Percentiles rank a stretch among this genome's conserved stretches.
phyloP scores from a whole-genome alignment of 1,140 invertebrate genomes.

The Aethina tumida region DNA sequence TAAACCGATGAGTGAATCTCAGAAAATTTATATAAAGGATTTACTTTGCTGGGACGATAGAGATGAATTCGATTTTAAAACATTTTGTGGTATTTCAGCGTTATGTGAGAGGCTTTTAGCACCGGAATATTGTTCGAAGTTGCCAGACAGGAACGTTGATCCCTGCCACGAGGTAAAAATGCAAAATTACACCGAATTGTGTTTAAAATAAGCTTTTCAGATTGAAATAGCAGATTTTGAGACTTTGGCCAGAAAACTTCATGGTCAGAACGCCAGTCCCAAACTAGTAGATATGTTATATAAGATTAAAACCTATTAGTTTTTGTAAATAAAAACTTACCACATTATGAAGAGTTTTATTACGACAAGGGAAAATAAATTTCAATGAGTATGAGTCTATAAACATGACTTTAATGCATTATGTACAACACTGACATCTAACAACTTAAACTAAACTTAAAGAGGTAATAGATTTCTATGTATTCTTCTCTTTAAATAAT shows the following conservation, averaged over 20 bases:
- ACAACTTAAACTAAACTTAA: constrained; percentile 21
- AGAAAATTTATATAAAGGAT: constrained; percentile 37
- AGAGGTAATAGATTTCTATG: constrained; percentile 19
- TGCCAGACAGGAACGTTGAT: constrained; percentile 31
- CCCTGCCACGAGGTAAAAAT: constrained; percentile 32
- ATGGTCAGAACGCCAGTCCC: constrained; percentile 23
- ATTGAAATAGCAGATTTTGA: constrained; percentile 37
- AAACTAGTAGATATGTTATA: constrained; percentile 26
- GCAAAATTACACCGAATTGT: not conserved
- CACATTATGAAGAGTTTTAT: too few relatives aligned
- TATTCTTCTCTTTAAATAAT: constrained; percentile 13
- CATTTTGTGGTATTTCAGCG: constrained; percentile 58
- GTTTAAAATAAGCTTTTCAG: constrained; percentile 16
- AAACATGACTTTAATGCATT: constrained; percentile 26
- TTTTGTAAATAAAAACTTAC: too few relatives aligned
- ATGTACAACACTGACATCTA: constrained; percentile 29
- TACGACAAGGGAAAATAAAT: too few relatives aligned
- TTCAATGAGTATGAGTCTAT: constrained; percentile 9
- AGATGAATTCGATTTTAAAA: constrained; percentile 47
- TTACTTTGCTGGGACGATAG: constrained; percentile 42
- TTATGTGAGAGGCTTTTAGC: constrained; percentile 48
- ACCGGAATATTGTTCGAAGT: constrained; percentile 26
- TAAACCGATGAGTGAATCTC: constrained; percentile 39
- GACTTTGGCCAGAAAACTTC: constrained; percentile 28
- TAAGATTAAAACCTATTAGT: constrained; percentile 27